These are phyloP conservation scores for Ataeniobius toweri DNA, from an alignment of 2,797 vertebrate species.

Conservation along the genomic window DNA sequence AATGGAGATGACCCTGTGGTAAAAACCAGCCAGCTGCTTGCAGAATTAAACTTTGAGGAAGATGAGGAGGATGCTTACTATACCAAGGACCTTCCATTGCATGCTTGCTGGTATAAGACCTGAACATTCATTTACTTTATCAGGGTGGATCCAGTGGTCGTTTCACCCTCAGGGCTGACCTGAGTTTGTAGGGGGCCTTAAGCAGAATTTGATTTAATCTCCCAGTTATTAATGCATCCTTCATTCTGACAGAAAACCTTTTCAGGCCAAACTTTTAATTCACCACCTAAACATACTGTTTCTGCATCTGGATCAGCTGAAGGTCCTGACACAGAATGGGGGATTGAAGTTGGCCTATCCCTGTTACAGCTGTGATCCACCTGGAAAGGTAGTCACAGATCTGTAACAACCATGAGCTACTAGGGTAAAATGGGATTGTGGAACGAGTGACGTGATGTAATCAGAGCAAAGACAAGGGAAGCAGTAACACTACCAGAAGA, in stretches of 20 bases:
- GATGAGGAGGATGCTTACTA: constrained; percentile 97
- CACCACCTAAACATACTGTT: too few relatives aligned
- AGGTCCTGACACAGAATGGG: too few relatives aligned
- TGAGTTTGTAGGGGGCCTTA: not conserved
- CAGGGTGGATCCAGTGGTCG: not conserved
- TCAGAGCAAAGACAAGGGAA: not conserved
- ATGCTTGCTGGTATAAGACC: constrained; percentile 89
- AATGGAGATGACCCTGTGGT: constrained; percentile 90
- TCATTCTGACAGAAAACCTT: too few relatives aligned
- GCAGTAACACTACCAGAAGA: not conserved
- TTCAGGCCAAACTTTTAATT: too few relatives aligned
- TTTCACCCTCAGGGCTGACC: not conserved
- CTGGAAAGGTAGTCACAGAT: not conserved
- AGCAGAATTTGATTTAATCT: not conserved
- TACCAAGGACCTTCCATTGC: constrained; percentile 92
- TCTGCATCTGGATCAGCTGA: too few relatives aligned
- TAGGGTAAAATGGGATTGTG: not conserved
- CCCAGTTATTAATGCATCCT: too few relatives aligned
- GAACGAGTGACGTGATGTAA: not conserved
- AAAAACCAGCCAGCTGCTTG: constrained; percentile 91
- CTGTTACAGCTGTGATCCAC: too few relatives aligned
- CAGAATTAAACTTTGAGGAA: constrained; percentile 94
- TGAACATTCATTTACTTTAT: constrained; percentile 7
- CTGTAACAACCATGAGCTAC: not conserved
- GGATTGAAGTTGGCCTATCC: too few relatives aligned